Evolutionary conservation across 2,888 invertebrate genomes (phyloP), one percentile per base, ranked within the genome.

Genomic region (Ectobius pallidus): DNA sequence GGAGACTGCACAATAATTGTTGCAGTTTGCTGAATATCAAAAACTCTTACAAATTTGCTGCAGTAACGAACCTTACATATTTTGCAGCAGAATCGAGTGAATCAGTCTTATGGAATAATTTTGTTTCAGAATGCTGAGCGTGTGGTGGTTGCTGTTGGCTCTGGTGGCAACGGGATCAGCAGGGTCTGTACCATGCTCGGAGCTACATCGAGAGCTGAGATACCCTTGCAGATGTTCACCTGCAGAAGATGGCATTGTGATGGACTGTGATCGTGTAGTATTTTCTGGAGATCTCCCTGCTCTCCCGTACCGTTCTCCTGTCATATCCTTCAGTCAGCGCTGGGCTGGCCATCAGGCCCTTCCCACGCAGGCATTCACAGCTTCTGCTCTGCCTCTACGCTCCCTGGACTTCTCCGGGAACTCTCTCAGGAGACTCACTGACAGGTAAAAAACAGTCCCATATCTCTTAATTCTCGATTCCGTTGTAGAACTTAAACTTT

Each of bases 221-320:
- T 87, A 93, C 79, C 93, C 94, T 0, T 95, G 94, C 84, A 85
- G 87, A 39, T 88, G 88, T 77, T 84, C 84, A 78, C 81, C 86
- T 70, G 86, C 85, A 18, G 83, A 84, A 58, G 87, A 86, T 84
- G 83, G 88, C 71, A 89, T 94, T 77, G 85, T 88, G 77, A 90
- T 95, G 87, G 89, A 95, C 82, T 96, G 96, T 81, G 95, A 96
- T 84, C 84, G 89, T 9, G 90, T 94, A 27, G 92, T 94, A 32
- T 94, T 95, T 79, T 86, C 90, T 30, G 90, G 90, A 4, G 94
- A 95, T 80, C 90, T 91, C 77, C 90, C 94, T 0, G 85, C 90
- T 11, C 82, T 92, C 77, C 92, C 95, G 1, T 90, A 90, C 79
- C 91, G 92, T 61, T 93, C 93, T 27, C 94, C 93, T 2, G 90